A percentile compares a stretch with the other conserved stretches of the same genome.
These are phyloP conservation scores for Diadegma fenestrale DNA, from an alignment of 2,888 invertebrate genomes.

Conservation along the genomic window DNA sequence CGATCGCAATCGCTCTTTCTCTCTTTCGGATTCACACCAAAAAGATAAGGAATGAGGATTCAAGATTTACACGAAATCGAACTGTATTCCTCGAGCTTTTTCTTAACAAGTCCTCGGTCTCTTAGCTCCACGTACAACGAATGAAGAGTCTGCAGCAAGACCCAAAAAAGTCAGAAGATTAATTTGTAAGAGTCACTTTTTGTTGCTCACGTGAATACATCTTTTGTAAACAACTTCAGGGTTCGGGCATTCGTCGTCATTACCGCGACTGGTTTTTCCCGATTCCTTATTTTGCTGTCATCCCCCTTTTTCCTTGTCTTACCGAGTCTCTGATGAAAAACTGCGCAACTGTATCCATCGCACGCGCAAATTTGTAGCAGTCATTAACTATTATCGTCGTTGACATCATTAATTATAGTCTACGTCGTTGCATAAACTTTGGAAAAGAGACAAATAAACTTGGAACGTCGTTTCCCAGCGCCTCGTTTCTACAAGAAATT, in stretches of 20 bases:
- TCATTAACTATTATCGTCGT: background rate
- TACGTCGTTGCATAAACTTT: background rate
- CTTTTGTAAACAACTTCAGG: conserved; percentile 63
- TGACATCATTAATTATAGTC: background rate
- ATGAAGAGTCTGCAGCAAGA: conserved; percentile 17
- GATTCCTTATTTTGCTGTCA: background rate
- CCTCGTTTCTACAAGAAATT: background rate
- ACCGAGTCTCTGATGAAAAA: conserved; percentile 3
- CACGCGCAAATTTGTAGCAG: conserved; percentile 12
- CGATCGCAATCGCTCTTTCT: background rate
- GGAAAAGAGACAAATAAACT: background rate
- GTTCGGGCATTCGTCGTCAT: conserved; percentile 48
- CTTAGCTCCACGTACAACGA: conserved; percentile 31
- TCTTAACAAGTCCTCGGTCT: conserved; percentile 48
- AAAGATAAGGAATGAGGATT: conserved; percentile 30
- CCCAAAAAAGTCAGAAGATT: conserved; percentile 50
- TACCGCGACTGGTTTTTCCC: conserved; percentile 33
- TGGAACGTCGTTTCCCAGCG: background rate
- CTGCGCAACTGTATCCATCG: background rate
- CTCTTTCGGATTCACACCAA: conserved; percentile 20
- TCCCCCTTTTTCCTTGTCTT: conserved; percentile 1
- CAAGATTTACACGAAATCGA: conserved; percentile 55
- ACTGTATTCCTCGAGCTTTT: conserved; percentile 55
- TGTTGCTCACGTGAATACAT: conserved; percentile 9
- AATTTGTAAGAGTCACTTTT: conserved; percentile 44